Evolutionary conservation across 2,113 vertebrate genomes (phyloP).

Genomic region (Odontesthes bonariensis): DNA sequence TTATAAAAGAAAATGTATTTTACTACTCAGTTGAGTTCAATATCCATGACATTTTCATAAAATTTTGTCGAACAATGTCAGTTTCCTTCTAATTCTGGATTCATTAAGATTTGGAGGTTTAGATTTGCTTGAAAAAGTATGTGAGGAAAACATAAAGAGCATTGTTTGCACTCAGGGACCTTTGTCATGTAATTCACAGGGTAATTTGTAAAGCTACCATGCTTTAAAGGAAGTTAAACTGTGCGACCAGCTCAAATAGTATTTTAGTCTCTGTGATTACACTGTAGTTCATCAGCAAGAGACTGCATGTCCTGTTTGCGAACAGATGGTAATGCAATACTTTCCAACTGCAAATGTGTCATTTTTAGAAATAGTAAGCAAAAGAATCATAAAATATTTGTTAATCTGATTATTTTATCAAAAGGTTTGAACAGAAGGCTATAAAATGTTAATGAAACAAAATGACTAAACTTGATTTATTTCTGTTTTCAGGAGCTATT

Average conservation of each 20-base stretch:
- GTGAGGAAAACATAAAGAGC: no score
- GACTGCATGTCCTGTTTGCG: background rate
- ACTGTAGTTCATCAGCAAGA: constrained; percentile 16
- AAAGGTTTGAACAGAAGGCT: constrained; percentile 22
- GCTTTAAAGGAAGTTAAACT: no score
- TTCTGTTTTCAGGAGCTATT: background rate
- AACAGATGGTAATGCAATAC: constrained; percentile 19
- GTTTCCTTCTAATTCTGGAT: no score
- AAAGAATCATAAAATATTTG: constrained; percentile 9
- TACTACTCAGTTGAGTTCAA: no score
- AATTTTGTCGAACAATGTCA: no score
- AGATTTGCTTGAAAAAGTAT: no score
- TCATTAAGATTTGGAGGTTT: no score
- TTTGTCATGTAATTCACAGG: no score
- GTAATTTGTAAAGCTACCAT: no score
- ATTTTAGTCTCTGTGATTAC: constrained; percentile 10
- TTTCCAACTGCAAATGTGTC: constrained; percentile 20
- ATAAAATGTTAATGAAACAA: constrained; percentile 9
- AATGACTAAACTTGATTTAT: background rate
- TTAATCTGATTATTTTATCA: constrained; percentile 2
- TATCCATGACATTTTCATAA: no score
- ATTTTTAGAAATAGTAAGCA: constrained; percentile 2
- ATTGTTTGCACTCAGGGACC: no score
- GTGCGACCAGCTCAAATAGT: background rate
- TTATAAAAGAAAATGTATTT: no score